These are phyloP conservation scores for Holothuria glaberrima DNA, from an alignment of 35 echinoderm and acorn worm species.

Conservation along the genomic window DNA sequence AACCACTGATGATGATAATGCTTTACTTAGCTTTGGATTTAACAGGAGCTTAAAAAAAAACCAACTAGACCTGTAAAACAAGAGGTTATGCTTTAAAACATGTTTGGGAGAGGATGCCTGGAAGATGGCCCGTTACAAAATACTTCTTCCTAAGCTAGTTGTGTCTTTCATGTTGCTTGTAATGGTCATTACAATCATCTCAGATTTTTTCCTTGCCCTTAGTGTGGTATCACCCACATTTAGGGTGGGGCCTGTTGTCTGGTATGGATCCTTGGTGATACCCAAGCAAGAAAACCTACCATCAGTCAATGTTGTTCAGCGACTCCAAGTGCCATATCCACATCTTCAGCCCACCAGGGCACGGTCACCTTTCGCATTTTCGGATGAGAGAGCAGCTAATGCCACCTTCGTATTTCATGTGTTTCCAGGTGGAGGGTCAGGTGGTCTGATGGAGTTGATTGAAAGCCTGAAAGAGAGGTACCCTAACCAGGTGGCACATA, in stretches of 20 bases:
- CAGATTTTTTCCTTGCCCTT: background rate
- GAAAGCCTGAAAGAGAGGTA: background rate
- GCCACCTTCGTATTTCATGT: conserved; percentile 27
- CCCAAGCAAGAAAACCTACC: background rate
- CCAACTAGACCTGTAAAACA: too few relatives aligned
- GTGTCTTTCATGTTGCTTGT: background rate
- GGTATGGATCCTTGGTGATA: background rate
- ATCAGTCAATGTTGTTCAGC: background rate
- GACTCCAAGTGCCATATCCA: too few relatives aligned
- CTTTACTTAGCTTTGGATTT: too few relatives aligned
- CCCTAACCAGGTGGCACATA: conserved; percentile 25
- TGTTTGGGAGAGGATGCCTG: background rate
- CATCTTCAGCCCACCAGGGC: background rate
- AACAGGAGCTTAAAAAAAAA: too few relatives aligned
- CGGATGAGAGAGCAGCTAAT: background rate
- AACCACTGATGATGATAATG: too few relatives aligned
- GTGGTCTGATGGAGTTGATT: conserved; percentile 6
- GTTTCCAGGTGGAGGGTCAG: conserved; percentile 20
- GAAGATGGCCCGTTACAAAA: conserved; percentile 8
- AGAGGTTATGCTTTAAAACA: too few relatives aligned
- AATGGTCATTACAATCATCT: background rate
- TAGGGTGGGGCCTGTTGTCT: background rate
- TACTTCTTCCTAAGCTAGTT: background rate
- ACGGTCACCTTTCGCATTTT: background rate
- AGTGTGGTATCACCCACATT: background rate